Evolutionary conservation across 1,140 invertebrate genomes (phyloP).

Genomic region (Rhopalosiphum maidis): DNA sequence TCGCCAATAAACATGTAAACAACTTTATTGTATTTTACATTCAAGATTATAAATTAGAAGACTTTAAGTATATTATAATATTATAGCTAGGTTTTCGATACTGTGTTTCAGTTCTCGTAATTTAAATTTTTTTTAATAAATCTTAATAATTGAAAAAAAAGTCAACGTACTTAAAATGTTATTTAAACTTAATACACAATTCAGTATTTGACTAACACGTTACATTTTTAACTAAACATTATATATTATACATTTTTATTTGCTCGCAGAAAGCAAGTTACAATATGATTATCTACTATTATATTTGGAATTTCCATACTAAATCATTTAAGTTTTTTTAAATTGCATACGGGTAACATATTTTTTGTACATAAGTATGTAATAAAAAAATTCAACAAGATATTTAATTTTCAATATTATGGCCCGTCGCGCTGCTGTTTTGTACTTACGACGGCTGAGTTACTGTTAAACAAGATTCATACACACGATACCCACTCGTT

Average conservation of each 20-base stretch:
- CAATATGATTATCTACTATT: neutral
- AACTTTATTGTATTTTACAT: neutral
- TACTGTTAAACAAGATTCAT: slow-evolving; percentile 29
- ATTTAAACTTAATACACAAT: neutral
- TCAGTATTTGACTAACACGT: neutral
- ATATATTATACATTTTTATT: neutral
- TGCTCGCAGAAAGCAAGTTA: neutral
- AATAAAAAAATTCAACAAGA: neutral
- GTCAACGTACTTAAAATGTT: neutral
- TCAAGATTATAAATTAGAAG: neutral
- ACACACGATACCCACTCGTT: slow-evolving; percentile 8
- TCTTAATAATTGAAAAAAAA: neutral
- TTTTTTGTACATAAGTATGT: neutral
- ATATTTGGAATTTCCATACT: neutral
- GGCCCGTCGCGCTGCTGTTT: neutral
- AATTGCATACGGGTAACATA: neutral
- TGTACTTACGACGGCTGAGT: neutral
- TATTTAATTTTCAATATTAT: slow-evolving; percentile 24
- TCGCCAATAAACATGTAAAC: neutral
- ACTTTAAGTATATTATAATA: neutral
- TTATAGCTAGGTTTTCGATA: neutral
- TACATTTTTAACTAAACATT: neutral
- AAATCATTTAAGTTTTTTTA: neutral
- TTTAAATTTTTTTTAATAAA: neutral
- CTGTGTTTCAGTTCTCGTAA: neutral